These are phyloP conservation scores for Monoplex corrugatus DNA, from an alignment of 2,888 invertebrate species.

Conservation along the genomic window DNA sequence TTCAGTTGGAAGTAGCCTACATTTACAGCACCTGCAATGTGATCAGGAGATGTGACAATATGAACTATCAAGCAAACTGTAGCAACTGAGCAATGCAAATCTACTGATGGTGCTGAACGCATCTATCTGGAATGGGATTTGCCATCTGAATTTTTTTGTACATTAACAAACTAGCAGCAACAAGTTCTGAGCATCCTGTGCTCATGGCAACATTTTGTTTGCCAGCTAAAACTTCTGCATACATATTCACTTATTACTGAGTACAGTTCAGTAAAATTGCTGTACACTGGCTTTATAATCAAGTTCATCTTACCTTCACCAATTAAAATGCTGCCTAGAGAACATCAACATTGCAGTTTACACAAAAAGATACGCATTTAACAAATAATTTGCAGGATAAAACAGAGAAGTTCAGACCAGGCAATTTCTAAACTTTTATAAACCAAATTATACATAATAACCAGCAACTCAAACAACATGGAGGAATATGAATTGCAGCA, in stretches of 20 bases:
- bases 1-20: no score
- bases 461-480: not conserved
- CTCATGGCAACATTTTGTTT: no score
- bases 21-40: no score
- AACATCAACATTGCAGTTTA: not conserved
- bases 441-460: not conserved
- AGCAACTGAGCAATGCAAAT: no score
- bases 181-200: not conserved
- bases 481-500: not conserved
- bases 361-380: not conserved
- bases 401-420: not conserved
- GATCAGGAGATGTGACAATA: no score
- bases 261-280: no score
- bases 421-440: not conserved
- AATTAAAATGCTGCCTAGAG: constrained; percentile 17
- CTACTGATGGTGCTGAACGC: no score
- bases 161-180: not conserved
- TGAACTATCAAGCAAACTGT: no score
- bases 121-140: no score
- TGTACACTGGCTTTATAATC: not conserved
- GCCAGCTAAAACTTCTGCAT: no score
- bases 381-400: not conserved
- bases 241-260: no score
- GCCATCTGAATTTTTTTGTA: not conserved
- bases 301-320: not conserved